Percentiles rank a stretch among this genome's conserved stretches.
Evolutionary conservation across 1,140 invertebrate species (phyloP).

Genomic region (Macrobrachium rosenbergii): DNA sequence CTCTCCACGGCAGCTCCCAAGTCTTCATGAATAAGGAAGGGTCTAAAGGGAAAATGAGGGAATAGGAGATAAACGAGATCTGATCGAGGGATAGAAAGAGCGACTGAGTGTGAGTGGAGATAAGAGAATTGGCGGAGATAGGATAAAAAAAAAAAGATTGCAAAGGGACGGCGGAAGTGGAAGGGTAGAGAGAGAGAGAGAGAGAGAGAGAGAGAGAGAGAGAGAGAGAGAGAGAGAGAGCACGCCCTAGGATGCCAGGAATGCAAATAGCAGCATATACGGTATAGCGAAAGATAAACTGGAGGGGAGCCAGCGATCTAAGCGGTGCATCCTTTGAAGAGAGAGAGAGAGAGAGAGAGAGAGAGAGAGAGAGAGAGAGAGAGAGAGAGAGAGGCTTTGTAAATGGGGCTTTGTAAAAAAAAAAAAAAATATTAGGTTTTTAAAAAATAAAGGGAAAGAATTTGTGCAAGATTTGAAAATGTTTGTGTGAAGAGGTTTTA

Average conservation of each 20-base stretch:
- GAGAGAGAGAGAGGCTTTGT: conserved; percentile 3
- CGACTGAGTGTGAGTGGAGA: background rate
- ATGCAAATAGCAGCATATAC: no score
- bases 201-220: conserved; percentile 23
- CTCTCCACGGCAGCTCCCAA: background rate
- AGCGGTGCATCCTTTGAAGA: no score
- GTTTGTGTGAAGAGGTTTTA: no score
- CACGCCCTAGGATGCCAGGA: no score
- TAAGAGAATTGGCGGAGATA: background rate
- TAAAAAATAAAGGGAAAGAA: background rate
- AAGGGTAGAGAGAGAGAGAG: background rate
- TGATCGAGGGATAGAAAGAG: no score
- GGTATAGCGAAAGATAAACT: background rate
- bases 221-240: conserved; percentile 5
- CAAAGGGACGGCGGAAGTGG: background rate
- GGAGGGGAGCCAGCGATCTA: background rate
- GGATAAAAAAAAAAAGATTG: background rate
- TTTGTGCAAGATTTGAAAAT: no score
- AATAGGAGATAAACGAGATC: background rate
- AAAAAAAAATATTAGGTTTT: background rate
- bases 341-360: conserved; percentile 27
- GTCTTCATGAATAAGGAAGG: conserved; percentile 26
- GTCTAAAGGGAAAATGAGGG: background rate
- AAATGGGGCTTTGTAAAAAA: background rate
- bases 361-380: conserved; percentile 28